Base-by-base conservation (phyloP, 2,888 invertebrate genomes). In the Drosophila kambysellisi region DNA sequence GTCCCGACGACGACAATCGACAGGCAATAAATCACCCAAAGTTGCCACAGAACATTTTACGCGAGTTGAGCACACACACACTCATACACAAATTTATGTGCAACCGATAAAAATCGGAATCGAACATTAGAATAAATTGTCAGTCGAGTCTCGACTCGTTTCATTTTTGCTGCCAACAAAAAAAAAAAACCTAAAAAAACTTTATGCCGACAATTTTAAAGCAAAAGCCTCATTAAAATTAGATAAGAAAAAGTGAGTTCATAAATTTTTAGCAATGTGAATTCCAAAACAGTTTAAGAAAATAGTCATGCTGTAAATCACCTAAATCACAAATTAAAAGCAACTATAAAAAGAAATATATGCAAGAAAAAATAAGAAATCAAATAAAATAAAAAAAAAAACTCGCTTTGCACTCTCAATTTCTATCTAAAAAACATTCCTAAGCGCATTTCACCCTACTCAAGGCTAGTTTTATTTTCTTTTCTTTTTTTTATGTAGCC, bases 21-120 rank as follows among this genome's bases (percentile, higher is more conserved):
- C 91, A 89, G 91, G 90, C 91, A 83, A 91, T 91, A 91, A 91
- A 91, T 91, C 91, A 91, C 89, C 83, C 83, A 84, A 88, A 90
- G 84, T 91, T 88, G 89, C 88, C 84, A 82, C 90, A 90, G 79
- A 79, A 79, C 79, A 71, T 83, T 82, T 82, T 77, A 77, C 75
- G 78, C 83, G 41, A 63, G 46, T 65, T 62, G 39, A 64, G 58
- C 60, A 68, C 57, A 58, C 59, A 51, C 62, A 59, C 48, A 63
- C 60, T 68, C 39, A 51, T 30, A 51, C 51, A 30, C 53, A 78
- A 86, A 86, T 86, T 86, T 86, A 86, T 86, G 90, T 85, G 86
- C 90, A 81, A 74, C 74, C 78, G 85, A 86, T 86, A 88, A 86
- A 89, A 85, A 86, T 86, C 85, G 75, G 74, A 72, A 68, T 79